Percentiles rank a stretch among this genome's conserved stretches.
Evolutionary conservation across 2,113 vertebrate species (phyloP).

Genomic region (Ameiurus melas): DNA sequence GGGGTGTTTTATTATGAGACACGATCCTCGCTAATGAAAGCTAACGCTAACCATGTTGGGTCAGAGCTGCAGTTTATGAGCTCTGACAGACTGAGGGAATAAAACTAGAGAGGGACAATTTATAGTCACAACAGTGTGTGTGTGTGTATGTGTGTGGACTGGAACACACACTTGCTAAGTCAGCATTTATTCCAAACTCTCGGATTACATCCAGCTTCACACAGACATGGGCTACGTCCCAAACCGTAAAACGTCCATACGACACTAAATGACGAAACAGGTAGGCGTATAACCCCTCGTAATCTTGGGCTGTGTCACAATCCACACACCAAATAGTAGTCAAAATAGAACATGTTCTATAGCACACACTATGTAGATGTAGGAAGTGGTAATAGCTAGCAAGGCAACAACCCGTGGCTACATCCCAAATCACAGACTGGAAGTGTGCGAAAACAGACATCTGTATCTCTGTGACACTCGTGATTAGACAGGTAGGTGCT

Average conservation of each 20-base stretch:
- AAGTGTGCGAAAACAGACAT: not conserved
- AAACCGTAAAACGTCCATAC: not conserved
- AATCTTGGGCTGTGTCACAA: not conserved
- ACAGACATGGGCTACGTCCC: not conserved
- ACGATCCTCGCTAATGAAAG: constrained; percentile 20
- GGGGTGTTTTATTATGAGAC: constrained; percentile 49
- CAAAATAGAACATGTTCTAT: not conserved
- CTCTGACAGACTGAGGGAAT: not conserved
- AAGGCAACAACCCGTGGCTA: not conserved
- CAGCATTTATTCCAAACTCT: not conserved
- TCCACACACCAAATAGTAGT: not conserved
- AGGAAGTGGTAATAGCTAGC: not conserved
- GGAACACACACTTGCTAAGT: not conserved
- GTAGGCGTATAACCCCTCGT: not conserved
- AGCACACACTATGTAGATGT: not conserved
- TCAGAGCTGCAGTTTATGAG: constrained; percentile 27
- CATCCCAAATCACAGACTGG: not conserved
- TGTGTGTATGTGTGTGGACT: not conserved
- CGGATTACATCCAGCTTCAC: not conserved
- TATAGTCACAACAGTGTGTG: not conserved
- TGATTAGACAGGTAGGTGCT: not conserved
- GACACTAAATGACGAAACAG: not conserved
- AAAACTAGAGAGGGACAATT: not conserved
- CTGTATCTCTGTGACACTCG: not conserved
- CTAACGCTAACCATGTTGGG: constrained; percentile 29